Evolutionary conservation across 2,888 invertebrate species (phyloP).

Genomic region (Drosophila tanythrix): DNA sequence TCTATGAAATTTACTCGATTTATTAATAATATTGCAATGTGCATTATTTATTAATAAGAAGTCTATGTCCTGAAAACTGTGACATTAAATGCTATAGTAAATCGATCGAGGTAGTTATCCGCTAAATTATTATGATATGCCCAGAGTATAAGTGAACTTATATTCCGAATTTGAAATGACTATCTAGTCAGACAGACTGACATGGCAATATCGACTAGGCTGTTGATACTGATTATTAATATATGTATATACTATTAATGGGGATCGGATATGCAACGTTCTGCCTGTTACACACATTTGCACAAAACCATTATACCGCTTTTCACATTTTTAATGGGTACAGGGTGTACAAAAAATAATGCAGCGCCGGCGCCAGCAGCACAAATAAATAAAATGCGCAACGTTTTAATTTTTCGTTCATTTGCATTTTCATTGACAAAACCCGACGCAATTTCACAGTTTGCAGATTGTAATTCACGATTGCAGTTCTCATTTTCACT

Average conservation of each 20-base stretch:
- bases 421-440: slow-evolving; percentile 54
- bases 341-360: slow-evolving; percentile 25
- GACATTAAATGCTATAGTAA: not conserved
- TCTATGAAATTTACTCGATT: not conserved
- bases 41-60: too few relatives aligned
- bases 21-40: not conserved
- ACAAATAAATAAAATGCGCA: slow-evolving; percentile 15
- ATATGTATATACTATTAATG: not conserved
- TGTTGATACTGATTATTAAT: not conserved
- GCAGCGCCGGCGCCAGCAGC: slow-evolving; percentile 48
- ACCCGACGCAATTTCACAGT: slow-evolving; percentile 12
- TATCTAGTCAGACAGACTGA: not conserved
- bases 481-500: slow-evolving; percentile 76
- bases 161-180: not conserved
- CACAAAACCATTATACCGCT: not conserved
- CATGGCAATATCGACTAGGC: too few relatives aligned
- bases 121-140: not conserved
- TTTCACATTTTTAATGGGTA: not conserved
- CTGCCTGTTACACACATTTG: not conserved
- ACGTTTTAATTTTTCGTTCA: slow-evolving; percentile 33
- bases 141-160: not conserved
- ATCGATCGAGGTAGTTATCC: not conserved
- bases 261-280: not conserved
- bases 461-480: slow-evolving; percentile 63
- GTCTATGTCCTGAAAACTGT: too few relatives aligned